These are phyloP conservation scores for Drosophila longiperda DNA, from an alignment of 2,888 invertebrate genomes.

Conservation along the genomic window DNA sequence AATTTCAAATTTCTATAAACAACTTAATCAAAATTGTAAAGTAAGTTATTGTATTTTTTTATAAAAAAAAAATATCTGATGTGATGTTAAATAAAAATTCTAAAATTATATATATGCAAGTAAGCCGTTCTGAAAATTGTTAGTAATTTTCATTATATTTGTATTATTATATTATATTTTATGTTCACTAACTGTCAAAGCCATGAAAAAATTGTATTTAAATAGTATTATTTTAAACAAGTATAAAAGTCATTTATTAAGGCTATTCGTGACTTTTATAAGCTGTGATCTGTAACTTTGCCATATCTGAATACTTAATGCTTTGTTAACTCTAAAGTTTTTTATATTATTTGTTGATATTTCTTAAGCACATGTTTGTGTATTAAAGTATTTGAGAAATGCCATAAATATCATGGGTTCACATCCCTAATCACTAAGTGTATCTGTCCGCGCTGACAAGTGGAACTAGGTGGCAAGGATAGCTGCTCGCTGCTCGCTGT, in stretches of 20 bases:
- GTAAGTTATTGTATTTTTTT: background rate
- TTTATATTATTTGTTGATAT: background rate
- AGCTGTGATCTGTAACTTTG: background rate
- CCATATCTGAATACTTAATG: background rate
- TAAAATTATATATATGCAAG: background rate
- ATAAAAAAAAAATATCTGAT: background rate
- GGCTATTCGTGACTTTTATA: background rate
- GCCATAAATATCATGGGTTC: constrained; percentile 3
- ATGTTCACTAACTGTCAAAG: background rate
- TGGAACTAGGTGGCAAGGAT: constrained; percentile 27
- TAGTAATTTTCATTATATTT: background rate
- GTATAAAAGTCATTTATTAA: background rate
- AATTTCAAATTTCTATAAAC: too few relatives aligned
- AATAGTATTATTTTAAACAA: background rate
- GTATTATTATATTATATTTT: background rate
- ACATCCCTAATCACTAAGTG: constrained; percentile 32
- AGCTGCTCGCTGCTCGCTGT: constrained; percentile 18
- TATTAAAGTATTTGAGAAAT: background rate
- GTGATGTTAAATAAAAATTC: background rate
- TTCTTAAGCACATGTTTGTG: background rate
- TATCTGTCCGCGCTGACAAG: constrained; percentile 32
- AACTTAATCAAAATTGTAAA: background rate
- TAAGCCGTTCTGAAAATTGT: background rate
- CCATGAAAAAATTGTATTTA: background rate
- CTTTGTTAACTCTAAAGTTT: too few relatives aligned